Base-by-base conservation (phyloP, 2,113 vertebrate species). In the Astatoreochromis straeleni region DNA sequence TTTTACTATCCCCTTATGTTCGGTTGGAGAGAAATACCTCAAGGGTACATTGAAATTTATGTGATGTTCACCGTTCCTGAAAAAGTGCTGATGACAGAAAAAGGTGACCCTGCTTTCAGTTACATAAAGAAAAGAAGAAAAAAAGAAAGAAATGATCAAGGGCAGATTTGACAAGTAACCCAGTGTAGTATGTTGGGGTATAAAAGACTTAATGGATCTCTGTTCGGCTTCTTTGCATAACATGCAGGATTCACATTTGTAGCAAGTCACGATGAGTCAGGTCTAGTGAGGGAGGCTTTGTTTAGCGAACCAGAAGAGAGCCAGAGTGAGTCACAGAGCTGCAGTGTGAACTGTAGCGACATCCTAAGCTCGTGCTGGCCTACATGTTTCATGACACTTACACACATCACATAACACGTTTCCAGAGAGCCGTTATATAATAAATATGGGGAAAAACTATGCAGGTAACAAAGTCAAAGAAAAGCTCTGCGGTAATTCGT, bases 321-420 rank as follows among this genome's bases (percentile, higher is more conserved):
- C 58, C 40, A 35, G 54, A 81, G 88, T 93, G 93, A 93, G 85
- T 93, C 93, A 93, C 88, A 54, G 80, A 87, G 86, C 80, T 87
- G 91, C 90, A 91, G 86, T 86, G 89, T 91, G 88, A 91, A 91
- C 87, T 84, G 89, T 58, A 87, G 91, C 84, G 47, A 89, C 93
- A 83, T 93, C 68, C 85, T 83, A 81, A 92, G 90, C 90, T 91
- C 81, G 51, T 81, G 85, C 80, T 93, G 92, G 84, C 85, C 89
- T 90, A 90, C 91, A 90, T 91, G 87, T 91, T 90, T 79, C 86
- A 91, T 89, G 88, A 89, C 87, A 93, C 83, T 89, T 57, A 85
- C 80, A 73, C 45, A 65, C 45, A 78, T 11, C 55, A 85, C 58
- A 70, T 54, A 80, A 58, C 45, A 83, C 83, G 10, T 83, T 81